Base-by-base conservation (phyloP, 1,140 invertebrate genomes). In the Ericerus pela region DNA sequence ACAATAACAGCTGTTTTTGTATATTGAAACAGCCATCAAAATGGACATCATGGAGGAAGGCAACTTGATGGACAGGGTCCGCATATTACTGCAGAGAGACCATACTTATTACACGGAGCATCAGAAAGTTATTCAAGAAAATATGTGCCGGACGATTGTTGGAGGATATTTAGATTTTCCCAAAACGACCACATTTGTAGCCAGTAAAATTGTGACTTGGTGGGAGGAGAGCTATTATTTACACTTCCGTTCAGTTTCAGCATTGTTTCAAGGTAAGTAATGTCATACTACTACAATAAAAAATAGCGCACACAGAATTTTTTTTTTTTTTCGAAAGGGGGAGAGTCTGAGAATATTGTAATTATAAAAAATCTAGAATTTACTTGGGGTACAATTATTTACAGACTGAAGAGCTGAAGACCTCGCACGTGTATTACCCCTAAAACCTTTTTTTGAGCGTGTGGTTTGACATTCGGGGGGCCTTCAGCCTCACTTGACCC, bases 11-110 rank as follows among this genome's bases (percentile, higher is more conserved):
- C n/a, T n/a, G n/a, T n/a, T n/a, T n/a, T n/a, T n/a, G 12, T 53
- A 29, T 29, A 28, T 20, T 55, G 18, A 53, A 57, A 41, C 2
- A 2, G 6, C 18, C 18, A n/a, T 28, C 59, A 61, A 43, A 28
- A 85, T 85, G 82, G 83, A 85, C 68, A 80, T 86, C 56, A 84
- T 87, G 72, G 83, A 85, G 76, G 82, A 85, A 76, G 83, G 82
- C 24, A 86, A 85, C 75, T 77, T 85, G 67, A 84, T 85, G 76
- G 85, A 85, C 69, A 76, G 82, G 58, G 82, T 85, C 37, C 76
- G 81, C 59, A 85, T 85, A 63, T 72, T 85, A 31, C 72, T 85
- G 36, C 82, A 85, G 68, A 71, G 83, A 37, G 83, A 87, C 67
- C 74, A 84, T 68, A 79, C 83, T 67, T 85, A 85, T 72, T 87